Evolutionary conservation across 2,888 invertebrate genomes (phyloP), one percentile per base, ranked within the genome.

Genomic region (Cosmorhoe ocellata): DNA sequence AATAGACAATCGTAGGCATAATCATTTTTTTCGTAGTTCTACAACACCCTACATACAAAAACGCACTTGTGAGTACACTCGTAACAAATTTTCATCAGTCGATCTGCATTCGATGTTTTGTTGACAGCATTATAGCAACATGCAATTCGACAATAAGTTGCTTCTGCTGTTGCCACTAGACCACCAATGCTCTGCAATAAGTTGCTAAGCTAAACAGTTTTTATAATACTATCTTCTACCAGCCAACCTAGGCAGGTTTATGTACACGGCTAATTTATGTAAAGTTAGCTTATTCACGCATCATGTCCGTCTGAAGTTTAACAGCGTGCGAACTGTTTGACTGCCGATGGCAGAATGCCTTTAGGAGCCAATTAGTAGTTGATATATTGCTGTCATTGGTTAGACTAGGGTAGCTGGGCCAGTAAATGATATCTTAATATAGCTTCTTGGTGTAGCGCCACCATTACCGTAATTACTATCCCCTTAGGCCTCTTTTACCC

Each of bases 301-400:
- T 54, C 61, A 58, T 39, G 41, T 42, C 44, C 58, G 38, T 42
- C 44, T 57, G 59, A 52, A n/a, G 37, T 31, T 43, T 49, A 32
- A 48, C 40, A 28, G 69, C 69, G 75, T 76, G 79, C 71, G 70
- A 79, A 78, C 66, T 67, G 61, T 61, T 58, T 66, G 67, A 68
- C 60, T 47, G 66, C 58, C 66, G 64, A 73, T 68, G 71, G 74
- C 73, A 59, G 59, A 72, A 64, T 74, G 71, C 70, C 65, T 66
- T 64, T 64, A 63, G 60, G 61, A 65, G 67, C 67, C 69, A 70
- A 76, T 77, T 75, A 72, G 65, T 52, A 7, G 53, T 49, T 68
- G 71, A 77, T 70, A 50, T 65, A 71, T 71, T 47, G 67, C 64
- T 61, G 47, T 47, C 52, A 39, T 33, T 40, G 26, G 14, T 34